Base-by-base conservation (phyloP, 2,888 invertebrate species). In the Leptinotarsa rubiginosa region DNA sequence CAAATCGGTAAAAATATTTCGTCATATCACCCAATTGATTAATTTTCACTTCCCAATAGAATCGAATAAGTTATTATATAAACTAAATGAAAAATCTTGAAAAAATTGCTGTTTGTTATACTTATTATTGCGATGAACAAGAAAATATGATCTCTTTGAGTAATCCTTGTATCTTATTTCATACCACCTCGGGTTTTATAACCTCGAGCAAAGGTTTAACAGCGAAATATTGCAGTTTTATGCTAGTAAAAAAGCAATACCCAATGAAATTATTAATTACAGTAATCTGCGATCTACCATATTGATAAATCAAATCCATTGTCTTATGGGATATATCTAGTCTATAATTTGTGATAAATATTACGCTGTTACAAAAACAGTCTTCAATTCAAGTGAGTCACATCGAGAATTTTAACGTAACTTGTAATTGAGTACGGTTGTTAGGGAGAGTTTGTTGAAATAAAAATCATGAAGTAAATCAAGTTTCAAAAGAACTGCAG, bases 281-380 rank as follows among this genome's bases (percentile, higher is more conserved):
- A 68, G 68, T 68, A n/a, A 68, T 68, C 54, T 52, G 12, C n/a
- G 31, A 68, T 31, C 68, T 41, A 18, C 41, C 41, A 4, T 54
- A 41, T 54, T 52, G 41, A 68, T 68, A 68, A 68, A 68, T 68
- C 68, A 68, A 68, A 68, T 54, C 52, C 31, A 52, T 54, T 50
- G 68, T 68, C 56, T 56, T 3, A 25, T 52, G 52, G 52, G 52
- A 52, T 56, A 56, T 56, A 7, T 56, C 56, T 22, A 56, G 56
- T 25, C 56, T 56, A 25, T 56, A 56, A 56, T 56, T 22, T 56
- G 56, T 56, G 56, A 56, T 56, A 22, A 56, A 4, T 56, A 56
- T 22, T 22, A 22, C 20, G 22, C 56, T 56, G 56, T 22, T 22
- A 22, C 56, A 56, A 56, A 56, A 56, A 20, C 12, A 22, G 56